Conservation (phyloP, 2,113 vertebrate genomes). For the Anseranas semipalmata region DNA sequence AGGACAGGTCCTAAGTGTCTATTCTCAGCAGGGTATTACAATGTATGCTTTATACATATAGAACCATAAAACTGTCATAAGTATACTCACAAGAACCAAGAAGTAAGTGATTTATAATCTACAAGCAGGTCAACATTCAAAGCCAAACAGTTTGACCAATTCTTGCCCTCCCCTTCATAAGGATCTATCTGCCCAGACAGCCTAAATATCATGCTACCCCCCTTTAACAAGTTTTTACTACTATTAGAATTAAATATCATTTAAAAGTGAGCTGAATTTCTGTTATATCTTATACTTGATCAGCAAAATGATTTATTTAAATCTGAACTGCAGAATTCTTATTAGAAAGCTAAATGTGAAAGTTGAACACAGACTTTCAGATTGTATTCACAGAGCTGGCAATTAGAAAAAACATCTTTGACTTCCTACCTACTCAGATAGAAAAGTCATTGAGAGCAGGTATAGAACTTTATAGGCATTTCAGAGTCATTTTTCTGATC, state of each 20-base stretch:
- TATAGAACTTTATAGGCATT: neutral
- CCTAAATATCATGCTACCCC: neutral
- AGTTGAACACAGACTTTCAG: neutral
- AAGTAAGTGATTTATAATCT: neutral
- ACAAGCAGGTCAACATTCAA: neutral
- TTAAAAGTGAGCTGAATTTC: neutral
- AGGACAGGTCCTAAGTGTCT: neutral
- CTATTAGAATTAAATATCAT: neutral
- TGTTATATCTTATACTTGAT: neutral
- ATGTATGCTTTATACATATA: neutral
- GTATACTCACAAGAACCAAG: neutral
- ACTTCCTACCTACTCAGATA: neutral
- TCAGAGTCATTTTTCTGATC: neutral
- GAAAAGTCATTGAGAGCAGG: neutral
- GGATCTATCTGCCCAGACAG: neutral
- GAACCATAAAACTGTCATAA: conserved; percentile 1
- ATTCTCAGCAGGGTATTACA: neutral
- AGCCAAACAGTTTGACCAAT: neutral
- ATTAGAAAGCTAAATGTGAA: neutral
- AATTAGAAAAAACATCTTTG: conserved; percentile 21
- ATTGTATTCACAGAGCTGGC: neutral
- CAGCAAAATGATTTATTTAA: neutral
- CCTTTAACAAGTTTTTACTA: neutral
- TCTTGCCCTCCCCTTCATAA: neutral
- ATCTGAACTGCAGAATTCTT: neutral